Percentiles rank a stretch among this genome's conserved stretches.
Evolutionary conservation across 2,113 vertebrate genomes (phyloP).

Genomic region (Budorcas taxicolor): DNA sequence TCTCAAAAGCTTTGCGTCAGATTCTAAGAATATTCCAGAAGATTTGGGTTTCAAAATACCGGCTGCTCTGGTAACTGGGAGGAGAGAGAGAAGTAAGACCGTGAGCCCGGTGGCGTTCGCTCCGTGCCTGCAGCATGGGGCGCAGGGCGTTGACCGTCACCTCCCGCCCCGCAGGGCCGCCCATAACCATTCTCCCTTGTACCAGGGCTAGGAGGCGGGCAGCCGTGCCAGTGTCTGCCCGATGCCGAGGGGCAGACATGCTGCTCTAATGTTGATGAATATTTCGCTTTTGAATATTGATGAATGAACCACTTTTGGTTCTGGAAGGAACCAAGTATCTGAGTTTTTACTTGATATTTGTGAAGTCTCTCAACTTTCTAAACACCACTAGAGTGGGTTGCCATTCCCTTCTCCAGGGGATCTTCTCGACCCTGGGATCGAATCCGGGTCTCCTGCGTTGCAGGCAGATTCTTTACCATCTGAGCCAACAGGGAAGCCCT

Average conservation of each 20-base stretch:
- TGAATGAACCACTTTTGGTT: not conserved
- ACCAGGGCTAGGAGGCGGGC: not conserved
- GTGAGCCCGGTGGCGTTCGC: not conserved
- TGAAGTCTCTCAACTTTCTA: not conserved
- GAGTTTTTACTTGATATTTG: not conserved
- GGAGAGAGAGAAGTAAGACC: not conserved
- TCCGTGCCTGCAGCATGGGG: slow-evolving; percentile 40
- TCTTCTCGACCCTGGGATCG: not conserved
- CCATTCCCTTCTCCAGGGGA: not conserved
- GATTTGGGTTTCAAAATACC: not conserved
- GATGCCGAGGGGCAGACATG: too few relatives aligned
- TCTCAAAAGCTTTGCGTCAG: not conserved
- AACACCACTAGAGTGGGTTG: not conserved
- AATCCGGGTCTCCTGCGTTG: not conserved
- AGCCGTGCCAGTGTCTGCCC: not conserved
- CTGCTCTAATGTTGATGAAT: not conserved
- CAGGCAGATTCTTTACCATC: not conserved
- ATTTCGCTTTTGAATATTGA: not conserved
- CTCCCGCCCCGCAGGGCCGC: slow-evolving; percentile 45
- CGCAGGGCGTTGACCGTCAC: slow-evolving; percentile 48
- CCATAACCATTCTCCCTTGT: not conserved
- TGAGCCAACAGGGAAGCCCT: not conserved
- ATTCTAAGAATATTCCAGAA: not conserved
- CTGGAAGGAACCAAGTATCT: not conserved
- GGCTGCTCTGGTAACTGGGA: not conserved